A percentile compares a stretch with the other conserved stretches of the same genome.
phyloP scores from a whole-genome alignment of 2,888 invertebrate species.

The Meteorus cinctellus region DNA sequence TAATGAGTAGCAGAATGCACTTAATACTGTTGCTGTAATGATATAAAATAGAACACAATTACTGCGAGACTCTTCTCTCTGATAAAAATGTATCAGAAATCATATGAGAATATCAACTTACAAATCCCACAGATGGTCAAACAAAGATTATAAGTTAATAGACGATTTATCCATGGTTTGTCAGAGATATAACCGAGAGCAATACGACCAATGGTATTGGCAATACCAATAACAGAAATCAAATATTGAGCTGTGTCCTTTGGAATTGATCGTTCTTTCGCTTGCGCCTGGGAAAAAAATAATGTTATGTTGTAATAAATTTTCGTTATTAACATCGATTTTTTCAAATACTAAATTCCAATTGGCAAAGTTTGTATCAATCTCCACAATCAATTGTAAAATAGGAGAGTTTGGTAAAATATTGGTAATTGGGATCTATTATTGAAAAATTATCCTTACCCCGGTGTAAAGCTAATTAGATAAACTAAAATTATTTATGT shows the following conservation, averaged over 20 bases:
- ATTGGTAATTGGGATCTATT: too few species aligned
- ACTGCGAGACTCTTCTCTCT: not conserved
- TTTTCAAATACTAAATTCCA: too few species aligned
- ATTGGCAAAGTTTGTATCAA: too few species aligned
- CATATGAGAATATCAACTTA: constrained; percentile 73
- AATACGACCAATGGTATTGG: constrained; percentile 93
- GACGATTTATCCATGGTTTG: constrained; percentile 92
- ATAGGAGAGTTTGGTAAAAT: too few species aligned
- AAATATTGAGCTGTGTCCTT: constrained; percentile 80
- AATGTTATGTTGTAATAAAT: not conserved
- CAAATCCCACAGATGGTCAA: constrained; percentile 91
- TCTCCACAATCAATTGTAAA: too few species aligned
- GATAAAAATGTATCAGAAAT: constrained; percentile 13
- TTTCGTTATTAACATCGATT: too few species aligned
- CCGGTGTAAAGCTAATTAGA: too few species aligned
- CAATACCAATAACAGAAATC: constrained; percentile 87
- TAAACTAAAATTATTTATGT: too few species aligned
- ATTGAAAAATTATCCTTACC: too few species aligned
- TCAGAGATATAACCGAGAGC: constrained; percentile 90
- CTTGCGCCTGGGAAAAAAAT: constrained; percentile 77
- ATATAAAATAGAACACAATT: constrained; percentile 24
- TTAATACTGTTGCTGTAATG: constrained; percentile 83
- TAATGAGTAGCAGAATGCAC: constrained; percentile 85
- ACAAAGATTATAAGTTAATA: constrained; percentile 91
- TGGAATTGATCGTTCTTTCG: constrained; percentile 75